These are phyloP conservation scores for Trissolcus brochymenae DNA, from an alignment of 2,888 invertebrate genomes.

Conservation along the genomic window DNA sequence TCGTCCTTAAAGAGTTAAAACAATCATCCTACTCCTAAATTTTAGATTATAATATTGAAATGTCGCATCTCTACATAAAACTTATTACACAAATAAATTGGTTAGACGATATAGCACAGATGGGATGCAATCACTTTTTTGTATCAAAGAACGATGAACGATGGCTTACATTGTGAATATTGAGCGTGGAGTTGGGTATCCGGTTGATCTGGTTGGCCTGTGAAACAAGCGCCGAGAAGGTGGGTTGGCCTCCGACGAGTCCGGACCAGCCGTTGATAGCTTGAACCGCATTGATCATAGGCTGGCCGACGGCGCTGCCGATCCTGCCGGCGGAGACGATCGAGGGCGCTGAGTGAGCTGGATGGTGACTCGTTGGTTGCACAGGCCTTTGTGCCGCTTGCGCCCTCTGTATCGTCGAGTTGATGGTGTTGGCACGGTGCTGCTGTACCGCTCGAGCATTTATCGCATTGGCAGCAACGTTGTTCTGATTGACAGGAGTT, in stretches of 20 bases:
- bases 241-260: conserved; percentile 76
- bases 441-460: conserved; percentile 65
- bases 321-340: conserved; percentile 67
- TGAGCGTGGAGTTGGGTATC: conserved; percentile 69
- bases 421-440: conserved; percentile 67
- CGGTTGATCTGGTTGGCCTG: conserved; percentile 72
- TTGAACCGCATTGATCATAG: conserved; percentile 72
- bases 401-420: conserved; percentile 68
- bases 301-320: conserved; percentile 64
- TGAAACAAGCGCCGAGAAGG: conserved; percentile 72
- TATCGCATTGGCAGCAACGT: conserved; percentile 68
- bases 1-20: too few species aligned
- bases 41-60: too few species aligned
- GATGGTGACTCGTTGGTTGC: conserved; percentile 65
- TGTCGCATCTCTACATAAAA: neutral
- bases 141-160: neutral
- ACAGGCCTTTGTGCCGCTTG: conserved; percentile 65
- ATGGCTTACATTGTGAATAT: conserved; percentile 74
- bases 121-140: neutral
- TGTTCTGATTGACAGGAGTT: conserved; percentile 64
- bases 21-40: too few species aligned
- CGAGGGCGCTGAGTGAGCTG: conserved; percentile 70
- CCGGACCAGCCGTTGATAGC: conserved; percentile 76
- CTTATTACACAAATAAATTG: neutral
- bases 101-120: neutral